A percentile compares a stretch with the other conserved stretches of the same genome.
Conservation (phyloP, 1,140 invertebrate species). For the Steinernema feltiae region DNA sequence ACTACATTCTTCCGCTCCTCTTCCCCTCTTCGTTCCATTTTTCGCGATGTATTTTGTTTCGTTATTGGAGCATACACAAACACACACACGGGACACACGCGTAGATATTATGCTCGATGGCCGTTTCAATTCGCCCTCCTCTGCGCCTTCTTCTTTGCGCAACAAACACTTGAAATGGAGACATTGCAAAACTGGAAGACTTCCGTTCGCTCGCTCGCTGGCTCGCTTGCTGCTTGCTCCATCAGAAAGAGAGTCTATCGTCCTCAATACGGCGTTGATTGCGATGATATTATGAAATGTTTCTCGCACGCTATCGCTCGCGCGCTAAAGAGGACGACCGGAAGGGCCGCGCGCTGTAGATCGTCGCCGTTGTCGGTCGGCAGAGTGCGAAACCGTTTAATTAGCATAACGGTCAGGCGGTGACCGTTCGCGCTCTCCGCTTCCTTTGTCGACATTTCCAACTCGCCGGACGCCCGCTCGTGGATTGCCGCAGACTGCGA, state of each 20-base stretch:
- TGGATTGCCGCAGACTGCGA: too few species aligned
- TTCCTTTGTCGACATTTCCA: neutral
- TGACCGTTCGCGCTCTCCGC: neutral
- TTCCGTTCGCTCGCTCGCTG: neutral
- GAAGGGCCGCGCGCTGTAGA: neutral
- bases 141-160: neutral
- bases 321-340: neutral
- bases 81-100: neutral
- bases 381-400: neutral
- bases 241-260: neutral
- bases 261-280: slow-evolving; percentile 13
- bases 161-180: slow-evolving; percentile 12
- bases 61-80: neutral
- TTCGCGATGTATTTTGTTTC: neutral
- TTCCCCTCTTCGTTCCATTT: too few species aligned
- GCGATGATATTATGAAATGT: slow-evolving; percentile 3
- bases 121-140: neutral
- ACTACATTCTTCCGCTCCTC: neutral
- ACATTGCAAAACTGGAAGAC: neutral
- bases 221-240: too few species aligned
- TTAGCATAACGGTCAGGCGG: slow-evolving; percentile 12
- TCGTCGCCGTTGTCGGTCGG: neutral
- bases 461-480: neutral
- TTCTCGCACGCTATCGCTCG: neutral
- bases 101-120: neutral